These are phyloP conservation scores for Lottia gigantea DNA, from an alignment of 2,888 invertebrate species.

Conservation along the genomic window DNA sequence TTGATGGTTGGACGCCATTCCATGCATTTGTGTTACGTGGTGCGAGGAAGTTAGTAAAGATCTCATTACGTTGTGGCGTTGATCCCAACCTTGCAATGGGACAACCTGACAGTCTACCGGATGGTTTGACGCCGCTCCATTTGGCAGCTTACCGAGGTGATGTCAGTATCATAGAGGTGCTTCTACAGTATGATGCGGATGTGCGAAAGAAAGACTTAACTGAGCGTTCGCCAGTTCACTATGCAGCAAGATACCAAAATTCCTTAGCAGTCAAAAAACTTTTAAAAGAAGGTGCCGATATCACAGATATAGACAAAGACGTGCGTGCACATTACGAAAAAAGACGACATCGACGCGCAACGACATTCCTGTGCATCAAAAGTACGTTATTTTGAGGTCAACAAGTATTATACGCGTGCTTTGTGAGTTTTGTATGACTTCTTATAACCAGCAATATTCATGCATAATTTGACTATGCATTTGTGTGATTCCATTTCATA, in stretches of 20 bases:
- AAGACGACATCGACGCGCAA: constrained; percentile 17
- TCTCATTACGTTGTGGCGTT: constrained; percentile 46
- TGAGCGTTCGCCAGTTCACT: constrained; percentile 45
- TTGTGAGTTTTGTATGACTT: too few species aligned
- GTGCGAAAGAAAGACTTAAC: constrained; percentile 42
- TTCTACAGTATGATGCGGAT: constrained; percentile 45
- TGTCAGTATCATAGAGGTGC: constrained; percentile 51
- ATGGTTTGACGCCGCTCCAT: constrained; percentile 52
- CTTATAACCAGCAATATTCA: too few species aligned
- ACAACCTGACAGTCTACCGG: constrained; percentile 49
- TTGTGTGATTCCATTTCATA: too few species aligned
- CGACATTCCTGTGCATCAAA: constrained; percentile 27
- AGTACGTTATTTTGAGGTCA: not conserved
- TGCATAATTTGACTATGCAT: too few species aligned
- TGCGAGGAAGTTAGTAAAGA: constrained; percentile 50
- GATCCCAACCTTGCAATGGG: constrained; percentile 55
- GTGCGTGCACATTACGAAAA: constrained; percentile 27
- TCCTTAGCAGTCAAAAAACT: constrained; percentile 48
- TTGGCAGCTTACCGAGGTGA: constrained; percentile 59
- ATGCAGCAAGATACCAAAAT: constrained; percentile 47
- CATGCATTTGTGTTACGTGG: constrained; percentile 58
- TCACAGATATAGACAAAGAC: constrained; percentile 26
- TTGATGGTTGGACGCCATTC: constrained; percentile 60
- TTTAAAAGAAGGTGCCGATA: constrained; percentile 53
- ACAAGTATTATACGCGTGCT: too few species aligned